Base-by-base conservation (phyloP, 2,113 vertebrate genomes). In the Sylvietta virens region DNA sequence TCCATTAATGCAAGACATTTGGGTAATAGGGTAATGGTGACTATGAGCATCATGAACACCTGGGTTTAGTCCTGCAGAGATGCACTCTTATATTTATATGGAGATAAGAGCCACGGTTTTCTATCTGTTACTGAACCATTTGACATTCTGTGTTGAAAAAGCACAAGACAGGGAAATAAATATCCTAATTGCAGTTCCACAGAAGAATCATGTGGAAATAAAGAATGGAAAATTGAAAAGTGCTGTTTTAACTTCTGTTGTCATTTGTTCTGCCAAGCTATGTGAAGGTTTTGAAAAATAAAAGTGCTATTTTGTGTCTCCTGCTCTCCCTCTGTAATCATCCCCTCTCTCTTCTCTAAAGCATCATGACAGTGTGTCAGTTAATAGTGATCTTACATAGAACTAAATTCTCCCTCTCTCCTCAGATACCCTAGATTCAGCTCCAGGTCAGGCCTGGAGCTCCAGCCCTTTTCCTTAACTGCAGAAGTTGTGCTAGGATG, bases 231-330 rank as follows among this genome's bases (percentile, higher is more conserved):
- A 90, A 83, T 47, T 80, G 33, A 64, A 74, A 94, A 92, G 37
- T 72, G 62, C 28, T 72, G 39, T 37, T 96, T 92, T 94, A 90
- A 92, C 60, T 86, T 95, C 56, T 64, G 28, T 90, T 93, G 74
- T 83, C 51, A 67, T 95, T 88, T 90, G 47, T 64, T 93, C 51
- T 93, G 66, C 56, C 57, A 94, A 80, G 57, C 10, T 88, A 53
- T 22, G 19, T 72, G 73, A 92, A 88, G 61, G 56, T 67, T 94
- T 84, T 76, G 73, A 81, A 92, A 91, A 89, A 81, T 56, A 45
- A 67, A 94, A 94, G 30, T 79, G 77, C 44, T 95, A 13, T 67
- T 94, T 79, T 92, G 91, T 93, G 78, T 54, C 39, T 94, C 61
- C 51, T 70, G 35, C 24, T 81, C 51, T 92, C n/a, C 54, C 39